Conservation (phyloP, 2,113 vertebrate species). For the Garra rufa region DNA sequence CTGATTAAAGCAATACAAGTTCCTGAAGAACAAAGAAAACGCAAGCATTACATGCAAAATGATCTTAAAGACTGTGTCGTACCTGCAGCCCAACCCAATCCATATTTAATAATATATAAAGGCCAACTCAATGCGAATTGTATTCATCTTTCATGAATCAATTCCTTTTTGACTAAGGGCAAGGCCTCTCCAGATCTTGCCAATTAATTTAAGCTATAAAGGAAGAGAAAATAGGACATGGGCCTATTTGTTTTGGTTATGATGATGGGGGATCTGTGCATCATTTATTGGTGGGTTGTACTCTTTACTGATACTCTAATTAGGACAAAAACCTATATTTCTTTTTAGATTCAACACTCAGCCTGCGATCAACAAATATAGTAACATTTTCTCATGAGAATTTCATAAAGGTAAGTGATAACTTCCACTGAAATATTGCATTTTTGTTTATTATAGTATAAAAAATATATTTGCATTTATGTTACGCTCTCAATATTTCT, state of each 20-base stretch:
- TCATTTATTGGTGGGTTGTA: background rate
- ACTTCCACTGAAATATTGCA: background rate
- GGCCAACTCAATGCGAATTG: no score
- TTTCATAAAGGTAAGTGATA: background rate
- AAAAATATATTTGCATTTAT: background rate
- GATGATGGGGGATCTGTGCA: background rate
- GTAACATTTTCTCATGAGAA: background rate
- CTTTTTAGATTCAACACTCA: background rate
- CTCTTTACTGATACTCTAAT: background rate
- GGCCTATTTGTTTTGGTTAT: background rate
- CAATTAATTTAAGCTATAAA: background rate
- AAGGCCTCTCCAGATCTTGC: background rate
- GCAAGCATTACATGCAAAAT: background rate
- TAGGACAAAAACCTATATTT: background rate
- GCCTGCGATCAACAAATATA: background rate
- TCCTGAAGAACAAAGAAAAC: background rate
- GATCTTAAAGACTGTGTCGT: slow-evolving; percentile 27
- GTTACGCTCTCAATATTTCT: background rate
- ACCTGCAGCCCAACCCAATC: no score
- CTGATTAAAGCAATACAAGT: no score
- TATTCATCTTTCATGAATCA: no score
- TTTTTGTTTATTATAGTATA: background rate
- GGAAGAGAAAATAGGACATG: slow-evolving; percentile 28
- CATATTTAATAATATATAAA: no score
- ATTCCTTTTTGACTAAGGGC: no score